These are phyloP conservation scores for Zoanthus solanderi DNA, from an alignment of 92 coral and sea anemone species.

Conservation along the genomic window DNA sequence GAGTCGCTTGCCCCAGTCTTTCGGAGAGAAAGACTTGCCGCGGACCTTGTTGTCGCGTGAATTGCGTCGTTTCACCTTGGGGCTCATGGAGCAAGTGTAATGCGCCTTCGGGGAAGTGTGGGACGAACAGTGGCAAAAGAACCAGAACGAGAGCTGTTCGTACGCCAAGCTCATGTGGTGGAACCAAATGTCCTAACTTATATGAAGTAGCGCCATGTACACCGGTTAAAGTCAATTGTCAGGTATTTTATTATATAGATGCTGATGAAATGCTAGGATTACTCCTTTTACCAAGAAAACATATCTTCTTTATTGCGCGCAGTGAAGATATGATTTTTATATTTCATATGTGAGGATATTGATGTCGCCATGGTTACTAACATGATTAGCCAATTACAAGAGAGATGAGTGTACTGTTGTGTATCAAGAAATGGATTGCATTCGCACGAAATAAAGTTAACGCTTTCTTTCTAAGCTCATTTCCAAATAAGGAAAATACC, in stretches of 20 bases:
- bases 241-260: constrained; percentile 44
- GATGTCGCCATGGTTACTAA: too few species aligned
- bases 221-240: constrained; percentile 84
- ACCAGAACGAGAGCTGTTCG: constrained; percentile 76
- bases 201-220: constrained; percentile 74
- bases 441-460: too few species aligned
- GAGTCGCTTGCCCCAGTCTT: constrained; percentile 78
- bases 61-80: constrained; percentile 92
- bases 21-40: constrained; percentile 63
- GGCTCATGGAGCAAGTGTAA: constrained; percentile 88
- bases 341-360: too few species aligned
- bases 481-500: too few species aligned
- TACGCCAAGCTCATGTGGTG: constrained; percentile 76
- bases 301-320: too few species aligned
- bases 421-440: too few species aligned
- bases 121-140: constrained; percentile 77
- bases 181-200: constrained; percentile 77
- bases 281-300: too few species aligned
- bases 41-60: constrained; percentile 69
- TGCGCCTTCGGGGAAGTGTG: constrained; percentile 57
- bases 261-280: too few species aligned
- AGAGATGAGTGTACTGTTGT: too few species aligned
- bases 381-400: too few species aligned
- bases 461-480: too few species aligned
- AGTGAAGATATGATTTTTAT: too few species aligned